A percentile compares a stretch with the other conserved stretches of the same genome.
phyloP scores from a whole-genome alignment of 2,797 vertebrate genomes.

The Tauraco hartlaubi region DNA sequence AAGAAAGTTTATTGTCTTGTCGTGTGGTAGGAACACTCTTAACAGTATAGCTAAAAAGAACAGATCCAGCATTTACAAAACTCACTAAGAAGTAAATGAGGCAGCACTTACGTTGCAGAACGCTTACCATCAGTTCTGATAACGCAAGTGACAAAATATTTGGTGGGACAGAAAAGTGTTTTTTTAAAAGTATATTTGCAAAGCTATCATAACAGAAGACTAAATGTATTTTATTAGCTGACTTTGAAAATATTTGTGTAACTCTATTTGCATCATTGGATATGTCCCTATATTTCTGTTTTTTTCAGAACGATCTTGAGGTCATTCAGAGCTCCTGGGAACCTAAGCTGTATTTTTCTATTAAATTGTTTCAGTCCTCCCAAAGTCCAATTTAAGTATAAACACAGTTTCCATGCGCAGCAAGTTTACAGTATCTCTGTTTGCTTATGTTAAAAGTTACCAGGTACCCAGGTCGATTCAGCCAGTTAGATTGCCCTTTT shows the following conservation, averaged over 20 bases:
- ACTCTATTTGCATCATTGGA: not conserved
- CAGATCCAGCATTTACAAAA: not conserved
- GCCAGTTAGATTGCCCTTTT: conserved; percentile 49
- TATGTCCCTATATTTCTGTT: not conserved
- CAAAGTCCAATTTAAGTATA: conserved; percentile 52
- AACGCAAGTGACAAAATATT: not conserved
- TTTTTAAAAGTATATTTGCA: not conserved
- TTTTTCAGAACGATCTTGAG: conserved; percentile 19
- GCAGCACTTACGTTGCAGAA: not conserved
- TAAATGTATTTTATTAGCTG: not conserved
- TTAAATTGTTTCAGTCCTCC: conserved; percentile 53
- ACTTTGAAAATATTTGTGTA: conserved; percentile 12
- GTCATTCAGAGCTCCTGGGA: conserved; percentile 34
- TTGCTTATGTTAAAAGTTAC: conserved; percentile 70
- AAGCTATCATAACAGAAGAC: too few relatives aligned
- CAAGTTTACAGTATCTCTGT: conserved; percentile 64
- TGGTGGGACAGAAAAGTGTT: not conserved
- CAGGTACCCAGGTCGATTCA: conserved; percentile 10
- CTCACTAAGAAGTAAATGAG: not conserved
- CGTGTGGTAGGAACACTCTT: not conserved
- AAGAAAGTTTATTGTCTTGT: not conserved
- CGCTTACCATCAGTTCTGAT: not conserved
- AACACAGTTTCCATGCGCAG: conserved; percentile 49
- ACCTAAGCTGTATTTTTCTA: conserved; percentile 46
- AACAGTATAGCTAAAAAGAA: not conserved